Conservation (phyloP, 2,888 invertebrate species). For the Cataglyphis rosenhaueri region DNA sequence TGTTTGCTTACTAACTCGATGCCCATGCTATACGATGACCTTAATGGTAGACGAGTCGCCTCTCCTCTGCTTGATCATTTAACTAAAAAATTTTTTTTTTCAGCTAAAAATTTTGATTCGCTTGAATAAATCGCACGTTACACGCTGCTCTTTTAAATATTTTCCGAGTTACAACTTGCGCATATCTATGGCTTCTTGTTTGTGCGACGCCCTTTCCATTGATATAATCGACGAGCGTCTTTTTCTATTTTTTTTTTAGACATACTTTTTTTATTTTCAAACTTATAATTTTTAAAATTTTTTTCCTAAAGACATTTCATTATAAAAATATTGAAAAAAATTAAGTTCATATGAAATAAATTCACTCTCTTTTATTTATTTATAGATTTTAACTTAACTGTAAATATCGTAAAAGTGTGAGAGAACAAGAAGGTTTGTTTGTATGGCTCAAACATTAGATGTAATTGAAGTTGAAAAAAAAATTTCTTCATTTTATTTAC, state of each 20-base stretch:
- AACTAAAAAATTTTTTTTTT: neutral
- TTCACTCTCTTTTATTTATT: neutral
- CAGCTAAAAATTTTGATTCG: neutral
- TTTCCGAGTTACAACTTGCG: neutral
- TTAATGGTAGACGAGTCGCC: neutral
- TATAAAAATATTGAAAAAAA: neutral
- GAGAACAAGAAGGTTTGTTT: neutral
- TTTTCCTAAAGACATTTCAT: neutral
- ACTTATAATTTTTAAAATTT: neutral
- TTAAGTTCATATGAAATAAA: neutral
- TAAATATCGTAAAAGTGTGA: neutral
- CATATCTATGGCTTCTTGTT: neutral
- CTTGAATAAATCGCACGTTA: neutral
- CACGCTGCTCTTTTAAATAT: neutral
- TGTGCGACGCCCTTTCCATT: neutral
- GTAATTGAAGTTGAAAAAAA: neutral
- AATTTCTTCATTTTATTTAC: neutral
- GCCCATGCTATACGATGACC: constrained; percentile 2
- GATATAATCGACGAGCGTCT: neutral
- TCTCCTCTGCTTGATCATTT: neutral
- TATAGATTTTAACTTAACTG: neutral
- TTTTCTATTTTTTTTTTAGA: neutral
- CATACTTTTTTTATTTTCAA: neutral
- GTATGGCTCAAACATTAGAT: neutral
- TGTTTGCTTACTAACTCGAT: constrained; percentile 44